A percentile compares a stretch with the other conserved stretches of the same genome.
phyloP scores from a whole-genome alignment of 2,888 invertebrate genomes.

The Ceriagrion tenellum region DNA sequence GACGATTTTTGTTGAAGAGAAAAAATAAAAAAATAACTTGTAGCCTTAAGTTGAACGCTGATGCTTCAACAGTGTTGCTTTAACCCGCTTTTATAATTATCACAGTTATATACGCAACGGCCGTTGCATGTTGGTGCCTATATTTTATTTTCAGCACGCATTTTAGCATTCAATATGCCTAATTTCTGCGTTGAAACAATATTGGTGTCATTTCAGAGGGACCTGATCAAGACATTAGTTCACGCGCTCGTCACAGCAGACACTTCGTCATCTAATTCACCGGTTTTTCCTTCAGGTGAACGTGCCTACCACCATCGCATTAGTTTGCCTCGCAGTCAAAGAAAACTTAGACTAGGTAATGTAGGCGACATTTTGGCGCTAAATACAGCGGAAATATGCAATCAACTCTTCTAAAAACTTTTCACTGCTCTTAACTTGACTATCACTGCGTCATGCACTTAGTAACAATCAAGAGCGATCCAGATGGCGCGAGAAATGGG shows the following conservation, averaged over 20 bases:
- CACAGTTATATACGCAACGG: background rate
- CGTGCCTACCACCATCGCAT: background rate
- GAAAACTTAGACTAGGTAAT: background rate
- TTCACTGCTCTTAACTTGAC: background rate
- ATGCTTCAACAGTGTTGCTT: background rate
- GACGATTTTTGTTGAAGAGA: background rate
- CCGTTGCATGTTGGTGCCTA: background rate
- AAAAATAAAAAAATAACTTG: background rate
- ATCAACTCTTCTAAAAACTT: background rate
- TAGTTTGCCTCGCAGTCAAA: background rate
- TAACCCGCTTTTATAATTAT: background rate
- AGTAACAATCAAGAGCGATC: too few relatives aligned
- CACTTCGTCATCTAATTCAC: background rate
- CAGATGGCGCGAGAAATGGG: background rate
- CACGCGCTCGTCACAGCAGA: background rate
- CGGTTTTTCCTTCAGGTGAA: background rate
- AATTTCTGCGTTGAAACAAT: background rate
- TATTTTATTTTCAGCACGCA: conserved; percentile 29
- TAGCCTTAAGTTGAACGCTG: conserved; percentile 17
- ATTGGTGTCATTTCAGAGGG: background rate
- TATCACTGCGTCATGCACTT: too few relatives aligned
- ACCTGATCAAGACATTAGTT: background rate
- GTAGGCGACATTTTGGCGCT: background rate
- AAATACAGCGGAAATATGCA: background rate
- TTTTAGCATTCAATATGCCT: background rate